Percentiles rank a stretch among this genome's conserved stretches.
Conservation (phyloP, 53 echinoderm and acorn worm genomes). For the Astropecten irregularis region DNA sequence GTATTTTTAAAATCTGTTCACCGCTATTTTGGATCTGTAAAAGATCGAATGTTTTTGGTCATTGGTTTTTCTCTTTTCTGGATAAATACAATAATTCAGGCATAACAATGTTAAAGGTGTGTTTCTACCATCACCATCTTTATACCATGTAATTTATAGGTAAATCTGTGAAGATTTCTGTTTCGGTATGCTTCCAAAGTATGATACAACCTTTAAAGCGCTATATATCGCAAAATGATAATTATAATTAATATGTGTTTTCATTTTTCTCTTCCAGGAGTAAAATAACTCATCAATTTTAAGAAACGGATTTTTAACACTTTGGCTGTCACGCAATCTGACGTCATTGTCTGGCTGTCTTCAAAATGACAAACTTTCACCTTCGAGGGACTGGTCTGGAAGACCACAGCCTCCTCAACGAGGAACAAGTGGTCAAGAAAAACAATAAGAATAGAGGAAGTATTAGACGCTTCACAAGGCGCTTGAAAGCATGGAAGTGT, state of each 20-base stretch:
- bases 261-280: too few species aligned
- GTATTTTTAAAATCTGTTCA: background rate
- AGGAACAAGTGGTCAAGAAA: slow-evolving; percentile 28
- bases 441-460: background rate
- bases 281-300: too few species aligned
- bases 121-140: too few species aligned
- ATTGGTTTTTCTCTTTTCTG: too few species aligned
- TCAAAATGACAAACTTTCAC: slow-evolving; percentile 21
- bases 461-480: background rate
- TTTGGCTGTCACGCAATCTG: background rate
- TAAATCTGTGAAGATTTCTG: too few species aligned
- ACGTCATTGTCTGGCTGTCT: background rate
- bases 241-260: background rate
- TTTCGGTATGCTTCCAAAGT: too few species aligned
- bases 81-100: too few species aligned
- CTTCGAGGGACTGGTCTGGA: slow-evolving; percentile 25
- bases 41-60: too few species aligned
- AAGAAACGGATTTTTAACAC: too few species aligned
- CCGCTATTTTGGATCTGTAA: background rate
- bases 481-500: background rate
- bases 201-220: background rate
- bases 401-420: slow-evolving; percentile 40
- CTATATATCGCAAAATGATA: background rate
- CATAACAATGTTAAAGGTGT: too few species aligned
- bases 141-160: too few species aligned